A percentile compares a stretch with the other conserved stretches of the same genome.
Conservation (phyloP, 2,113 vertebrate species). For the Gasterosteus nipponicus region DNA sequence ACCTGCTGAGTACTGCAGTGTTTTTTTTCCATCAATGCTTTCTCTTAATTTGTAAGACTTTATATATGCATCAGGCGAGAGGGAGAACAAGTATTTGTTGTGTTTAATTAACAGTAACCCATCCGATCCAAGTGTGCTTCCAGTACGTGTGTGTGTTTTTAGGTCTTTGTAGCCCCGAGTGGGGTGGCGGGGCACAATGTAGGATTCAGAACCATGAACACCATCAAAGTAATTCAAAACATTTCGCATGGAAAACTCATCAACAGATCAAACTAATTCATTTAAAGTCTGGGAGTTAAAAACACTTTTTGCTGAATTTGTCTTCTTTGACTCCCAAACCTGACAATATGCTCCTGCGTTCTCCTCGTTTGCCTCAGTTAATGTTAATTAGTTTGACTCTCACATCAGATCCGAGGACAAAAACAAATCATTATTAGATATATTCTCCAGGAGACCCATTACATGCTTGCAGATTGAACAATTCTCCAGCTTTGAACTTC, state of each 20-base stretch:
- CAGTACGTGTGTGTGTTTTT: neutral
- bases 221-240: constrained; percentile 26
- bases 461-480: neutral
- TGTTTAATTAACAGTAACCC: constrained; percentile 8
- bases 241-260: constrained; percentile 11
- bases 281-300: constrained; percentile 41
- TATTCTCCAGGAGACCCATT: constrained; percentile 26
- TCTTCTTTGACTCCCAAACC: constrained; percentile 2
- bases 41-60: constrained; percentile 7
- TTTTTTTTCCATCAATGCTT: constrained; percentile 13
- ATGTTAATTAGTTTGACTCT: constrained; percentile 38
- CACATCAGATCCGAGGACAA: constrained; percentile 15
- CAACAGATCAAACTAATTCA: constrained; percentile 27
- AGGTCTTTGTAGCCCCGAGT: neutral
- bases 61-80: neutral
- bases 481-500: constrained; percentile 10
- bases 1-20: constrained; percentile 23
- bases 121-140: neutral
- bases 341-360: neutral
- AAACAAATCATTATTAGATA: constrained; percentile 37
- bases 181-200: constrained; percentile 12
- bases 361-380: constrained; percentile 18
- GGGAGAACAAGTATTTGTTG: neutral
- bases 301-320: neutral
- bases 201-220: constrained; percentile 17